Conservation (phyloP, 2,113 vertebrate species). For the Nyctereutes procyonoides region DNA sequence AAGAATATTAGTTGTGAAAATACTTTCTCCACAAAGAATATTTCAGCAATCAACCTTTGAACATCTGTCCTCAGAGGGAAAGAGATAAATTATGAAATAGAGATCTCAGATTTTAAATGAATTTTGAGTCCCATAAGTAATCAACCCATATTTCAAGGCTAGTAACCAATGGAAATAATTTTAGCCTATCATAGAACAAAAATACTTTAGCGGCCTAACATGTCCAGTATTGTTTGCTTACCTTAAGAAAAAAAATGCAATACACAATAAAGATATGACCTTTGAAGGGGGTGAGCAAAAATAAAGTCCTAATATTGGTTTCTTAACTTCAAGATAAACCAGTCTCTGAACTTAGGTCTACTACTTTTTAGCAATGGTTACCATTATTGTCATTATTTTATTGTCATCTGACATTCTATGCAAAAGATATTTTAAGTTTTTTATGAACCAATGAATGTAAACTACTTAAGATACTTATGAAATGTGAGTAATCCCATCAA, state of each 20-base stretch:
- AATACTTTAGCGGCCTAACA: not conserved
- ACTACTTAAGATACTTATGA: too few species aligned
- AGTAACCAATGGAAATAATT: not conserved
- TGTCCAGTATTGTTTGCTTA: not conserved
- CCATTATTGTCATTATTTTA: too few species aligned
- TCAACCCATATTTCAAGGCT: not conserved
- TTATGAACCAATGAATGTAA: too few species aligned
- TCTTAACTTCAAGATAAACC: too few species aligned
- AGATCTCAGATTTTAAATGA: not conserved
- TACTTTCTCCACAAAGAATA: not conserved
- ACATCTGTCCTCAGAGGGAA: not conserved
- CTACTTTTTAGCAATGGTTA: not conserved
- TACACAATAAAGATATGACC: too few species aligned
- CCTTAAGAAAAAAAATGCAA: not conserved
- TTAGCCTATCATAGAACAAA: not conserved
- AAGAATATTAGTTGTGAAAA: not conserved
- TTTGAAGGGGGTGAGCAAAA: too few species aligned
- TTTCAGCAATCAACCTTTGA: not conserved
- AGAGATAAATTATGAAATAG: not conserved
- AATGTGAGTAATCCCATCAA: not conserved
- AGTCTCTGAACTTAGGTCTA: too few species aligned
- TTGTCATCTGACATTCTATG: too few species aligned
- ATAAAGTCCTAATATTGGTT: too few species aligned
- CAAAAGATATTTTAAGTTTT: too few species aligned
- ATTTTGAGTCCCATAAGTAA: not conserved